Evolutionary conservation across 2,888 invertebrate genomes (phyloP), one percentile per base, ranked within the genome.

Genomic region (Watsonalla cultraria): DNA sequence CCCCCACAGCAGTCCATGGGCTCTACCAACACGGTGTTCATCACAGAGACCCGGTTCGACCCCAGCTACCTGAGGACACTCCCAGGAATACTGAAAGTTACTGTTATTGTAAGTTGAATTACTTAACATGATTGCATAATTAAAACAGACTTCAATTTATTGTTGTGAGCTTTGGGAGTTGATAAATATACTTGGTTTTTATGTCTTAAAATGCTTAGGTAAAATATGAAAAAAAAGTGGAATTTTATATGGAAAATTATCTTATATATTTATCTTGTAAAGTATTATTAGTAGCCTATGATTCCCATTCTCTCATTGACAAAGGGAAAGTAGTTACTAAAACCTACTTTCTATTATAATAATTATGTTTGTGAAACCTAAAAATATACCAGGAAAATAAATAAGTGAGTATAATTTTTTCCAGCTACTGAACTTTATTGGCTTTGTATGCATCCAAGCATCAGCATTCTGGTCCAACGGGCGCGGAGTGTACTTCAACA

Each of bases 361-460:
- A 13, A 45, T 45, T 45, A 9, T 11, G 11, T 9, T 45, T 37
- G 5, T 7, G 37, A 8, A 37, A 37, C 2, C 37, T 37, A 37
- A 37, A 24, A 24, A 2, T 24, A 24, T 2, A 24, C 4, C 24
- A 24, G 24, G 24, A 24, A 24, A 24, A 24, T 1, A 24, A 2
- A 24, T 24, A 24, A 24, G 24, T 24, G 24, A 4, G 4, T 1
- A 24, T 24, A 1, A 6, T 42, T 14, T 8, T 13, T 90, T 90
- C 45, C 84, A 96, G 96, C 76, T 92, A 1, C 79, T 95, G 47
- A 93, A 94, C 80, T 78, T 96, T 0, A 72, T 97, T 45, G 96
- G 96, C 7, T 96, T 97, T 78, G 95, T 97, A 62, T 96, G 95
- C 77, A 93, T 96, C 57, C 93, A 94, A 71, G 92, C 93, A 11